Base-by-base conservation (phyloP, 2,113 vertebrate genomes). In the Mixornis gularis region DNA sequence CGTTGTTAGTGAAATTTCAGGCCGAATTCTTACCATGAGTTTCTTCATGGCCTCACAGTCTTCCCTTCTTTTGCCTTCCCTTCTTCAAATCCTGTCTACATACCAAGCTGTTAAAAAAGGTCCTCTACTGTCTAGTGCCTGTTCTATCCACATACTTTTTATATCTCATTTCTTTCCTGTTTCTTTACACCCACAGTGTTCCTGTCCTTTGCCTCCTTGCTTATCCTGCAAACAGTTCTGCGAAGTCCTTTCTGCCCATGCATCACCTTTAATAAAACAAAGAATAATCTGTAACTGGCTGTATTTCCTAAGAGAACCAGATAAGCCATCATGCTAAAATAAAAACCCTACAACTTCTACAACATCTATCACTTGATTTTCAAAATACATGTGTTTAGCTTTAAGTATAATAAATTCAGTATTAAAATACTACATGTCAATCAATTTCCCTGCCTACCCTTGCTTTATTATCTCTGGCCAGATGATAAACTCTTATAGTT, bases 1-100 rank as follows among this genome's bases (percentile, higher is more conserved):
- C 3, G 0, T 80, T 96, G 92, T 90, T 85, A 94, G 83, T 92
- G 58, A 85, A 65, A 96, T 64, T 95, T 90, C 74, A 92, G 53
- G 81, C 89, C 13, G 17, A 91, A 84, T 95, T 93, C 93, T 81
- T 91, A 51, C 11, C 16, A 5, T 26, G 0, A 58, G 78, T 94
- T 91, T 87, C 58, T 92, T 73, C 30, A 13, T 32, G 44, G 73
- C 25, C 63, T 87, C 0, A 0, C 9, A 68, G 41, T 56, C 59
- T 87, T 77, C 25, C 32, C 19, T 38, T 70, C 43, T 71, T 60
- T 74, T 87, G 44, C 53, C 24, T 79, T 41, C 24, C 25, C 55
- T 72, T 71, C 24, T 87, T 49, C 36, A 64, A 55, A 64, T 85
- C 25, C 46, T 79, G 55, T 64, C 53, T 59, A 48, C 51, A 77